Base-by-base conservation (phyloP, 2,113 vertebrate genomes). In the Zosterops pallidus region DNA sequence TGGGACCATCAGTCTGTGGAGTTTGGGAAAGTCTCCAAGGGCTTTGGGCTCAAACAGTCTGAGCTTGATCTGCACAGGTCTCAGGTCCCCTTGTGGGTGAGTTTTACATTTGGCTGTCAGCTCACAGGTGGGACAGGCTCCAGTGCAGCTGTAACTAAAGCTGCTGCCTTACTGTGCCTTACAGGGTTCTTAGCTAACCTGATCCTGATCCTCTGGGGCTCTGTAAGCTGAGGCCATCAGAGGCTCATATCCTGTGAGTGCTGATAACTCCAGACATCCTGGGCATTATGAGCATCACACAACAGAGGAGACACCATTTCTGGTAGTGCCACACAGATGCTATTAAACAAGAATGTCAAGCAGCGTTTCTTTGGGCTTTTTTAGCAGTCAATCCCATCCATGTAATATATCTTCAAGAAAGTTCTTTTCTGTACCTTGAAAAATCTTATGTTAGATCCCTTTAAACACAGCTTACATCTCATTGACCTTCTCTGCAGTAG, bases 1-100 rank as follows among this genome's bases (percentile, higher is more conserved):
- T 67, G 37, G 31, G 24, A 28, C 21, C 21, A 3, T 14, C 5
- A 4, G 9, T 63, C 31, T 16, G 2, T 0, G 0, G 31, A 35
- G 39, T 63, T 20, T 11, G 5, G 39, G 65, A 64, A 62, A 33
- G 35, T 56, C 41, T 15, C 7, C 21, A 14, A 50, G 26, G 41
- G 7, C 83, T 67, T 63, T 77, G 53, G 29, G 25, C 47, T 6
- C 47, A 26, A 41, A 33, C n/a, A 46, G 9, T 56, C 47, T 67
- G 64, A 6, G 47, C 52, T 11, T 42, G n/a, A 16, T 10, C 10
- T 65, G 67, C 50, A 12, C 29, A 41, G 10, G 15, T 63, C 37
- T 53, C 2, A 1, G 15, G 17, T 19, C 16, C 55, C 2, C 0
- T 11, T 64, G 35, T 29, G 10, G 28, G 9, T 42, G 49, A 59